phyloP scores from a whole-genome alignment of 53 echinoderm and acorn worm species.

The Antedon mediterranea region DNA sequence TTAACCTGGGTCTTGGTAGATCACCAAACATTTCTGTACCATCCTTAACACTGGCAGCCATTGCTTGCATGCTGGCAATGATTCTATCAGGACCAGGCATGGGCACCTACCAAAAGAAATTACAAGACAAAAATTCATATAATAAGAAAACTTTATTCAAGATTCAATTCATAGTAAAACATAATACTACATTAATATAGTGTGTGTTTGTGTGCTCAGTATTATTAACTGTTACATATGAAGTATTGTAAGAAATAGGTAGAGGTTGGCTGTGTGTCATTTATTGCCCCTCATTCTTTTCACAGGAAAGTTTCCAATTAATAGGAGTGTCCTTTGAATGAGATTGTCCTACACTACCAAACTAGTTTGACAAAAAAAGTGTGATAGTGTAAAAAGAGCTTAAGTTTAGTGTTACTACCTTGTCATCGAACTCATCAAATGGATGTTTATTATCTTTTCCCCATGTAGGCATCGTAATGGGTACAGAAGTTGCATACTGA shows the following conservation, averaged over 20 bases:
- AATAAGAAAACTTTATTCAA: background rate
- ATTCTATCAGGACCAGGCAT: slow-evolving; percentile 90
- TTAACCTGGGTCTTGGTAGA: slow-evolving; percentile 76
- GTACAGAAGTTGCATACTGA: slow-evolving; percentile 75
- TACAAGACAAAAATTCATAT: background rate
- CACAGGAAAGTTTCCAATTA: too few relatives aligned
- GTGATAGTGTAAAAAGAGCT: too few relatives aligned
- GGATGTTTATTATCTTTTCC: slow-evolving; percentile 53
- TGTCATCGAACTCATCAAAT: slow-evolving; percentile 31
- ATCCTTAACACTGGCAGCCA: slow-evolving; percentile 80
- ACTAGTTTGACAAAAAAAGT: too few relatives aligned
- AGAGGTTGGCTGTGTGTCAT: too few relatives aligned
- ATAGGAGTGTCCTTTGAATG: too few relatives aligned
- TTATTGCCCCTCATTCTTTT: too few relatives aligned
- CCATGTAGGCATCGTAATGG: slow-evolving; percentile 93
- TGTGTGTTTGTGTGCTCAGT: too few relatives aligned
- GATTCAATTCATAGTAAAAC: background rate
- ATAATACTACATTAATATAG: slow-evolving; percentile 5
- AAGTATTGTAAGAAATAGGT: too few relatives aligned
- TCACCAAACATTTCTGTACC: slow-evolving; percentile 97
- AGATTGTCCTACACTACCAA: too few relatives aligned
- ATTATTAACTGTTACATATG: too few relatives aligned
- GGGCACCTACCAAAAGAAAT: slow-evolving; percentile 35
- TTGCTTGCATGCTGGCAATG: slow-evolving; percentile 82
- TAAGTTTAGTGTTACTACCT: background rate